Evolutionary conservation across 2,888 invertebrate species (phyloP), one percentile per base, ranked within the genome.

Genomic region (Aspidiotus rigidus): DNA sequence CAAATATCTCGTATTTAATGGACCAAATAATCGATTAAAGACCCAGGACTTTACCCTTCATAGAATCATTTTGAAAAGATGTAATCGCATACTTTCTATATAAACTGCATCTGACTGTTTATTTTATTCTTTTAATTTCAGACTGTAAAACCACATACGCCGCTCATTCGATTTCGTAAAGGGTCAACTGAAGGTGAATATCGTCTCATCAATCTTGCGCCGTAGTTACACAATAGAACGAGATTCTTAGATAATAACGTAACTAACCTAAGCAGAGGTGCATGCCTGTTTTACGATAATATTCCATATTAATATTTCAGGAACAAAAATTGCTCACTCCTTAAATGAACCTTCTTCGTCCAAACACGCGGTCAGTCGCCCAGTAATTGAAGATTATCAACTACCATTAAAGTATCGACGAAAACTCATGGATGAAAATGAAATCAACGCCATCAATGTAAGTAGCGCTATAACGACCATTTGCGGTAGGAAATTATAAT

Each of bases 391-490:
- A 73, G 77, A 77, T 71, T 77, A 76, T 74, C 77, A 78, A 70
- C 72, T 78, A 44, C 79, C 78, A 15, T 66, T 59, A 7, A 75
- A 75, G 39, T 78, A 77, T 71, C 74, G 75, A 42, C 73, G 78
- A 60, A 73, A 73, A 55, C 75, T 74, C 9, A 59, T 78, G 44
- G 75, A 76, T 57, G 74, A 75, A 57, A 73, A 75, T 28, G 79
- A 79, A 74, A 77, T 79, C n/a, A 77, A 75, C 44, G 76, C 75
- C 55, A 78, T 79, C 62, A 79, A 79, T 74, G 79, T 79, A 74
- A 60, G 8, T 57, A 6, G 28, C 28, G 16, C 16, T 17, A 1
- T 28, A 5, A 41, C 17, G 11, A 16, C 10, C n/a, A n/a, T 15
- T 64, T 40, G 40, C 15, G 39, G 1, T 28, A 28, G 28, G 28